Evolutionary conservation across 2,888 invertebrate species (phyloP), one percentile per base, ranked within the genome.

Genomic region (Lasiommata megera): DNA sequence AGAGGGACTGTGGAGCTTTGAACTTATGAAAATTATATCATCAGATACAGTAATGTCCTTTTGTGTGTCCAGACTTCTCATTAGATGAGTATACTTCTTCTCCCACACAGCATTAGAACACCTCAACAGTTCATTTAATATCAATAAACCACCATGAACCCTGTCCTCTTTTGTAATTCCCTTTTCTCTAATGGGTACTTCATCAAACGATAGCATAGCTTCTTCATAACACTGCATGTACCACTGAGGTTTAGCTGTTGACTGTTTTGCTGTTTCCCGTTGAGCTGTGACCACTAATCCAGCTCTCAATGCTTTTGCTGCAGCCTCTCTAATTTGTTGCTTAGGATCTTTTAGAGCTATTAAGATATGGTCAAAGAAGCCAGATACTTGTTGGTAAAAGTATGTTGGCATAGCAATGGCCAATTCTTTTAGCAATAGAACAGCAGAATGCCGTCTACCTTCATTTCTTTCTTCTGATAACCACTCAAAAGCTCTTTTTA

Each of bases 381-480:
- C 95, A 12, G 96, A 96, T 0, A 97, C 96, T 89, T 97, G 97
- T 79, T 97, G 97, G 77, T 97, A 99, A 82, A 99, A 99, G 80
- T 98, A 98, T 7, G 99, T 99, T 0, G 99, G 99, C 92, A 98
- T 97, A 8, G 97, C 97, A 31, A 97, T 94, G 2, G 99, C 99
- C 47, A 99, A 87, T 87, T 99, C 99, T 71, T 97, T 94, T 9
- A 99, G 86, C 12, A 99, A 94, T 47, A 99, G 91, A 1, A 98
- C 98, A 9, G 98, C 98, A 9, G 98, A 97, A 82, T 97, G 97
- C 48, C 98, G 92, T 77, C 97, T 95, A 1, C 96, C 96, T 91
- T 99, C 98, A 80, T 97, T 94, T 67, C 97, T 92, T 72, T 97
- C 98, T 51, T 96, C 96, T 23, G 95, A 95, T 5, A 99, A 91